Evolutionary conservation across 2,888 invertebrate genomes (phyloP), one percentile per base, ranked within the genome.

Genomic region (Eurytoma adleriae): DNA sequence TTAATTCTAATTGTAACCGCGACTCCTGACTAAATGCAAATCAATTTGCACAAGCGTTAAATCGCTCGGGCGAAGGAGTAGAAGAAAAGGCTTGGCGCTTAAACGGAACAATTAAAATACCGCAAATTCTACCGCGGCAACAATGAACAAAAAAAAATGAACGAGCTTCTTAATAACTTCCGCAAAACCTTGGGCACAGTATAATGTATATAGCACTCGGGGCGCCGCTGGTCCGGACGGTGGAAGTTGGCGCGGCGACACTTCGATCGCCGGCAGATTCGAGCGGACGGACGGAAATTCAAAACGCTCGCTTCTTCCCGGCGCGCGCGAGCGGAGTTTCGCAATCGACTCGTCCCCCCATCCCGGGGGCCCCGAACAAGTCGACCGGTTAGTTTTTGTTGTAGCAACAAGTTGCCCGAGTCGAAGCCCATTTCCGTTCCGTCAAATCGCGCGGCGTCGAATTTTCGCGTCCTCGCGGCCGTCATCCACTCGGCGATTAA

Each of bases 321-420:
- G 54, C 16, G 54, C 54, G 12, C 54, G 16, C 3, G 20, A 48
- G 18, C 66, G n/a, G 61, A 66, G 20, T 64, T 56, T 56, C 52
- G 50, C 71, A 59, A 61, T 66, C 16, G 59, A 16, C n/a, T 16
- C 57, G 62, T n/a, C 18, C 27, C 59, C n/a, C 30, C 24, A 10
- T 14, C 14, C 20, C 40, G 59, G 30, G n/a, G 10, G n/a, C 48
- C 12, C 40, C 24, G 27, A 30, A 24, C 20, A 75, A 57, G 56
- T 52, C 30, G 20, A 61, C 67, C 59, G 27, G 56, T 69, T 69
- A 76, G 69, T 86, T 86, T 86, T 86, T 84, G 85, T 85, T 86
- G 76, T 83, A 85, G 85, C 86, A 86, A 86, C 86, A 86, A 86
- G 86, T 86, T 86, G 83, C 81, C 83, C 82, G 30, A 64, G 81